Evolutionary conservation across 1,140 invertebrate species (phyloP), one percentile per base, ranked within the genome.

Genomic region (Lordiphosa mommai): DNA sequence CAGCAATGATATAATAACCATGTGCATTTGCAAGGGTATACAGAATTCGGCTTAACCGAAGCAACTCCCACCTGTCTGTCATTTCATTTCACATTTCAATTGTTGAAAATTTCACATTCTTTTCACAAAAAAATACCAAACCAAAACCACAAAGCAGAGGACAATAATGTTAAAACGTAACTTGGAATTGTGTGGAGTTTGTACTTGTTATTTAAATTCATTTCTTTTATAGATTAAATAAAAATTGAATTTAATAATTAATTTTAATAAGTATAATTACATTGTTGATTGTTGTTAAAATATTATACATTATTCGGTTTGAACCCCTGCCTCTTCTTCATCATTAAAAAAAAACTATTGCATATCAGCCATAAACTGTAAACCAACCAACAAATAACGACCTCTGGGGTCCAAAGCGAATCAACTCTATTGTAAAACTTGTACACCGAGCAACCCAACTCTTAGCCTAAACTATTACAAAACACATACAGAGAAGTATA

Each of bases 121-220:
- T 27, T 27, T 7, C 67, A 14, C 48, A 34, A 47, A 37, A 55
- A 23, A 55, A 38, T 27, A 48, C 30, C 7, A 20, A 34, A 60
- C 9, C 4, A 38, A 14, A 53, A 44, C 17, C 8, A 48, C 57
- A 51, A 59, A 56, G 61, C 76, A 71, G 76, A 69, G 66, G 76
- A 82, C 76, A 82, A 82, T 82, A 82, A 82, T 64, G 61, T 76
- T 76, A 64, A 56, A 61, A 66, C 30, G 64, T 69, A 80, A 27
- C 12, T 72, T 40, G 65, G 48, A 74, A 61, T 66, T 61, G 70
- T 61, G 70, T 61, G 41, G 49, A 34, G 64, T 33, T 55, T 27
- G 70, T 64, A 69, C 8, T 69, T 80, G 74, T 67, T 67, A 67
- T 61, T 56, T 52, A 64, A 56, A 53, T 58, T 49, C 49, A 40